Conservation (phyloP, 2,113 vertebrate species). For the Myotis yumanensis region DNA sequence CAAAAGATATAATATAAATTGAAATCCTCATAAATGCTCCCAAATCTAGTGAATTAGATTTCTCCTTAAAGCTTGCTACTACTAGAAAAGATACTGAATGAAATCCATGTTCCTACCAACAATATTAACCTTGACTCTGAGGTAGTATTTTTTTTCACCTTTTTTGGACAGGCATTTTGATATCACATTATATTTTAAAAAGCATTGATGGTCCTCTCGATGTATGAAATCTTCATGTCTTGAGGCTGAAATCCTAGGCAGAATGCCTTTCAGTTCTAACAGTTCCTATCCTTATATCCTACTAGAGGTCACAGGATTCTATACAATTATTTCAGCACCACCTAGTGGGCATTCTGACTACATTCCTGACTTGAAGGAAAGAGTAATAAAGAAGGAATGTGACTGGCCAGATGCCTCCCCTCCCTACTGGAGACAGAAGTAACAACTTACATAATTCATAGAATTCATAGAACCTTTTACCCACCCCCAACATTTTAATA, state of each 20-base stretch:
- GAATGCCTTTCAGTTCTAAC: not conserved
- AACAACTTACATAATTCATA: not conserved
- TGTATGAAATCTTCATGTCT: not conserved
- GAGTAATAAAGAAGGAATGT: not conserved
- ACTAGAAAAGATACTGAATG: constrained; percentile 11
- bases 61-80: not conserved
- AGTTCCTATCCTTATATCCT: not conserved
- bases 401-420: not conserved
- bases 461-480: not conserved
- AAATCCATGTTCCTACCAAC: not conserved
- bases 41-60: not conserved
- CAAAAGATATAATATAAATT: not conserved
- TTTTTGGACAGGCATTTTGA: not conserved
- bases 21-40: not conserved
- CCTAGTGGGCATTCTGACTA: constrained; percentile 11
- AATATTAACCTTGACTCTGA: not conserved
- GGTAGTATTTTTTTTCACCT: not conserved
- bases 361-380: not conserved
- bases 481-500: not conserved
- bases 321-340: constrained; percentile 40
- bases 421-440: not conserved
- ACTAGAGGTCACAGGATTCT: not conserved
- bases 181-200: not conserved
- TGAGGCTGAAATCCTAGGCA: not conserved
- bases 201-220: not conserved